Evolutionary conservation across 2,113 vertebrate genomes (phyloP).

Genomic region (Ammospiza nelsoni): DNA sequence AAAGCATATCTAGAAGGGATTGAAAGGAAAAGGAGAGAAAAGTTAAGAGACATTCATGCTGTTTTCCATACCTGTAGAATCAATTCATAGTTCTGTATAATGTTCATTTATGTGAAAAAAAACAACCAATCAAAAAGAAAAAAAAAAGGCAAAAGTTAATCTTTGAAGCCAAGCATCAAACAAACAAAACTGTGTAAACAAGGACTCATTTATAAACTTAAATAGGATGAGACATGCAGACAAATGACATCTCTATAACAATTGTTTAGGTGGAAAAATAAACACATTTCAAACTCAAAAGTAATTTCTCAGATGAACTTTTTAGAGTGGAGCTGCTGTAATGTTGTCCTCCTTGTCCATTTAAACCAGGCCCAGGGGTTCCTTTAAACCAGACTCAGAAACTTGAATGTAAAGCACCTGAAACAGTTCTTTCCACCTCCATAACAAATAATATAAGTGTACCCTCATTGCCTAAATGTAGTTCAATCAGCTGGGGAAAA

Average conservation of each 20-base stretch:
- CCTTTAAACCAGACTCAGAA: background rate
- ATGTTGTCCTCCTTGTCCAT: background rate
- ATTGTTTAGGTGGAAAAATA: background rate
- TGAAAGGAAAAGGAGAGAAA: background rate
- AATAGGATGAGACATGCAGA: background rate
- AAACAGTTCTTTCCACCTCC: background rate
- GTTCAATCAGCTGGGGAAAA: background rate
- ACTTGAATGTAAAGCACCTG: background rate
- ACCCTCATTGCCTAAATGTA: background rate
- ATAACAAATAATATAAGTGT: background rate
- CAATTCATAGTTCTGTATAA: slow-evolving; percentile 83
- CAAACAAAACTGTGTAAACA: background rate
- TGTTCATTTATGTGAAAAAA: slow-evolving; percentile 46
- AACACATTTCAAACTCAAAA: background rate
- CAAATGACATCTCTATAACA: background rate
- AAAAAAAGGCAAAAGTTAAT: slow-evolving; percentile 23
- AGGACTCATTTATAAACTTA: background rate
- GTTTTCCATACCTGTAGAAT: slow-evolving; percentile 85
- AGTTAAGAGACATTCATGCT: background rate
- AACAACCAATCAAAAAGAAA: background rate
- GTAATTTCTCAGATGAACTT: background rate
- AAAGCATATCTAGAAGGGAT: background rate
- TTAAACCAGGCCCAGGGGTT: background rate
- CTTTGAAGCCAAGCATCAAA: slow-evolving; percentile 1
- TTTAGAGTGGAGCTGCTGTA: background rate